phyloP scores from a whole-genome alignment of 2,113 vertebrate species.

The Rhinoderma darwinii region DNA sequence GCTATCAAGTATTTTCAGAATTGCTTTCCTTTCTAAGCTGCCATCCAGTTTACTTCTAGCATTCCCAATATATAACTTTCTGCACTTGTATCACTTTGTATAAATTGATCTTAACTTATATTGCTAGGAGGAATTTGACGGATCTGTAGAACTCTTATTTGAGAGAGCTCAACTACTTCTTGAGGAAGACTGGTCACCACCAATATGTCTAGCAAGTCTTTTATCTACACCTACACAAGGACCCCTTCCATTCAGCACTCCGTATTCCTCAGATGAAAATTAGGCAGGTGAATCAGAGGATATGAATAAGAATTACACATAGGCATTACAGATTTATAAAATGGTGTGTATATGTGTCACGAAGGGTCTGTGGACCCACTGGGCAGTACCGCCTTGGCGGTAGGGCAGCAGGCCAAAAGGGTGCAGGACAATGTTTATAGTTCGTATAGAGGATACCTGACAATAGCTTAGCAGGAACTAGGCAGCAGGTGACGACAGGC shows the following conservation, averaged over 20 bases:
- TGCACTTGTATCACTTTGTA: background rate
- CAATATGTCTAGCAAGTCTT: background rate
- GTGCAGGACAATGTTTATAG: no score
- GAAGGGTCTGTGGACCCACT: background rate
- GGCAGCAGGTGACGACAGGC: no score
- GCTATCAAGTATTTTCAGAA: no score
- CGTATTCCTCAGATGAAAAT: background rate
- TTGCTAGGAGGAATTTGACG: background rate
- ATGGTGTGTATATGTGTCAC: background rate
- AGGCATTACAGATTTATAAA: background rate
- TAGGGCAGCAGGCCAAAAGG: no score
- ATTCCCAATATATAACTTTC: no score
- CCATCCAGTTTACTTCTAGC: no score
- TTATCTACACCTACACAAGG: background rate
- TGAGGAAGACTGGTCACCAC: slow-evolving; percentile 16
- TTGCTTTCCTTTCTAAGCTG: no score
- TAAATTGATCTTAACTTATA: no score
- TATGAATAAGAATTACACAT: background rate
- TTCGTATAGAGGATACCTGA: no score
- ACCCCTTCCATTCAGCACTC: slow-evolving; percentile 34
- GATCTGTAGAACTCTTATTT: background rate
- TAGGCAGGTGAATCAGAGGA: background rate
- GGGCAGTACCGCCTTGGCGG: no score
- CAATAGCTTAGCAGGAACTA: no score
- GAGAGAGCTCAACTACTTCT: slow-evolving; percentile 10